These are phyloP conservation scores for Oryzias melastigma DNA, from an alignment of 2,113 vertebrate genomes.

Conservation along the genomic window DNA sequence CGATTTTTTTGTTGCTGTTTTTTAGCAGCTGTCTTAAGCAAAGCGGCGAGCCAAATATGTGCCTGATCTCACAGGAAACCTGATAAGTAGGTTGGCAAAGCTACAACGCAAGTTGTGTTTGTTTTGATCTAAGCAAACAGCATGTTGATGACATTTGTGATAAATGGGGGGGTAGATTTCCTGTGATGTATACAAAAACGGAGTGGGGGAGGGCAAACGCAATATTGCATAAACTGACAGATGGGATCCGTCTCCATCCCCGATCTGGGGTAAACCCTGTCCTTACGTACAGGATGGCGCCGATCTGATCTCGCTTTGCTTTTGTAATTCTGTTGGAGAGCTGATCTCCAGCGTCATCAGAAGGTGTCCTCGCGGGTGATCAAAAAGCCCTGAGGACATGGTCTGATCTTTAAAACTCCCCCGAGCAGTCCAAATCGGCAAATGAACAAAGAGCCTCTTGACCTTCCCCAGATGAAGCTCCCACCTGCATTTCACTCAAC, in stretches of 20 bases:
- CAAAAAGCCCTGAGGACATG: conserved; percentile 43
- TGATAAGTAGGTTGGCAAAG: conserved; percentile 9
- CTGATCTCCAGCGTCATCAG: conserved; percentile 38
- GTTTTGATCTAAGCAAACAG: conserved; percentile 45
- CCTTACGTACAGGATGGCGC: conserved; percentile 7
- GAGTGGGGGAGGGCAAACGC: conserved; percentile 11
- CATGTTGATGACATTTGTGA: conserved; percentile 24
- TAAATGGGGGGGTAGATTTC: conserved; percentile 29
- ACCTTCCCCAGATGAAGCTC: conserved; percentile 5
- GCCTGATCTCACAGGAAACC: conserved; percentile 13
- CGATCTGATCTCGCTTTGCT: conserved; percentile 9
- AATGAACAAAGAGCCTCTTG: conserved; percentile 22
- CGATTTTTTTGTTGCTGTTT: conserved; percentile 1
- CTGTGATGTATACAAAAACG: conserved; percentile 6
- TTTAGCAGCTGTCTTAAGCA: neutral
- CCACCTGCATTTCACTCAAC: conserved; percentile 53
- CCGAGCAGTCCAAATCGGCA: conserved; percentile 23
- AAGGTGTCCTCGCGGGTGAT: conserved; percentile 43
- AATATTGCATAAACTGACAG: conserved; percentile 64
- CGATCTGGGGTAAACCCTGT: conserved; percentile 26
- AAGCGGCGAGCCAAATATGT: conserved; percentile 25
- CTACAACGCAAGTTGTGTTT: conserved; percentile 29
- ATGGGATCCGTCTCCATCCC: conserved; percentile 52
- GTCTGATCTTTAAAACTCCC: conserved; percentile 59
- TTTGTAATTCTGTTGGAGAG: conserved; percentile 14